Percentiles rank a stretch among this genome's conserved stretches.
phyloP scores from a whole-genome alignment of 1,140 invertebrate genomes.

The Colletes latitarsis region DNA sequence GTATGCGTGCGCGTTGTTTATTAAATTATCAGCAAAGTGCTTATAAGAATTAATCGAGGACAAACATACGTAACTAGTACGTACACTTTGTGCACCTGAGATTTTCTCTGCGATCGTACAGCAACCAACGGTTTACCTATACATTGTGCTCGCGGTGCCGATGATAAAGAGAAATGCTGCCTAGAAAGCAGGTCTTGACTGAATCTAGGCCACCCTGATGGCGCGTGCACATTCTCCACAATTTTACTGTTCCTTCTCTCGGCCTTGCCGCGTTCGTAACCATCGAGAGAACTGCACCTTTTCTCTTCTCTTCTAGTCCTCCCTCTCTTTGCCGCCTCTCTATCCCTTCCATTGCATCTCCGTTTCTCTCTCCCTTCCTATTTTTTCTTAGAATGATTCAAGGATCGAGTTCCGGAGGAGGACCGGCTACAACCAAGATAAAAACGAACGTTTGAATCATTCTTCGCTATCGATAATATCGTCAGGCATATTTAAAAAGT shows the following conservation, averaged over 20 bases:
- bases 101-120: conserved; percentile 72
- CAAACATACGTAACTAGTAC: background rate
- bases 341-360: conserved; percentile 3
- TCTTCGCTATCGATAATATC: conserved; percentile 1
- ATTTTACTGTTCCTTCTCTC: conserved; percentile 79
- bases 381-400: conserved; percentile 57
- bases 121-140: conserved; percentile 67
- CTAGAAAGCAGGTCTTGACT: conserved; percentile 81
- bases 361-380: conserved; percentile 27
- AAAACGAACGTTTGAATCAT: conserved; percentile 28
- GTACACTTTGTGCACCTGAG: conserved; percentile 36
- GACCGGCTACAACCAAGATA: conserved; percentile 45
- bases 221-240: conserved; percentile 78
- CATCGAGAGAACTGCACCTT: conserved; percentile 32
- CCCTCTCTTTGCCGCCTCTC: conserved; percentile 10
- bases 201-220: conserved; percentile 80
- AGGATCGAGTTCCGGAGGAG: conserved; percentile 61
- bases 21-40: background rate
- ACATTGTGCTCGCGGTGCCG: conserved; percentile 66
- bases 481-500: background rate
- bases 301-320: conserved; percentile 28
- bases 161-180: conserved; percentile 81
- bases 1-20: background rate
- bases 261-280: conserved; percentile 67
- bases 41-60: background rate